Evolutionary conservation across 92 coral and sea anemone species (phyloP), one percentile per base, ranked within the genome.

Genomic region (Siderastrea siderea): DNA sequence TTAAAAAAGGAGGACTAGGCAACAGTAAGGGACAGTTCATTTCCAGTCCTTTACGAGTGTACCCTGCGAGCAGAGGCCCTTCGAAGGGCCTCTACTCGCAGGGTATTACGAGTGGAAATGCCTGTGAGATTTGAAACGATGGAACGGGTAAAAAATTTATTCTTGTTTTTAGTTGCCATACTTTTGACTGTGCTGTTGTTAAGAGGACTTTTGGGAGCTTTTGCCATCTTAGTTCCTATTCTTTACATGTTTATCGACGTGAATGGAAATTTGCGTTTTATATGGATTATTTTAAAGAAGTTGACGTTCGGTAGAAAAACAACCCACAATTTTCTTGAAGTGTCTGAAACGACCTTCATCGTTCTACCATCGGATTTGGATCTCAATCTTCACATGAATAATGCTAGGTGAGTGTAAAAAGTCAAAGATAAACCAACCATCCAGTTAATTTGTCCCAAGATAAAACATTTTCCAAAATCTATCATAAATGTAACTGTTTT

Each of bases 341-440:
- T 78, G 14, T 85, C 79, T 52, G 90, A 83, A 47, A 59, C 86
- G 13, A 68, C 60, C 14, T 94, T 94, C 63, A 86, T 73, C 65
- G 96, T 95, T 48, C 86, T 95, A 53, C 92, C 98, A 1, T 59
- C 93, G 15, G 92, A 95, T 79, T 63, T 95, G 53, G 98, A 95
- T 77, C 38, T 93, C 76, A 57, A 66, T 45, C 84, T 91, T 66
- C 98, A 95, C 86, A 95, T 95, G 98, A 95, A 95, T 71, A 95
- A 95, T 57, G 86, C 96, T 45, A 87, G 98, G 98, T 93, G 66
- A 84, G 89, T 14, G 7, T 6, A 16, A 13, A 17, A 3, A 16
- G 7, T 61, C 15, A 44, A 2, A 53, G 38, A 26, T 26, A 26
- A 26, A 26, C 38, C 0, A 26, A 26, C 38, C 38, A 26, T 26